Base-by-base conservation (phyloP, 2,888 invertebrate genomes). In the Chrysina gloriosa region DNA sequence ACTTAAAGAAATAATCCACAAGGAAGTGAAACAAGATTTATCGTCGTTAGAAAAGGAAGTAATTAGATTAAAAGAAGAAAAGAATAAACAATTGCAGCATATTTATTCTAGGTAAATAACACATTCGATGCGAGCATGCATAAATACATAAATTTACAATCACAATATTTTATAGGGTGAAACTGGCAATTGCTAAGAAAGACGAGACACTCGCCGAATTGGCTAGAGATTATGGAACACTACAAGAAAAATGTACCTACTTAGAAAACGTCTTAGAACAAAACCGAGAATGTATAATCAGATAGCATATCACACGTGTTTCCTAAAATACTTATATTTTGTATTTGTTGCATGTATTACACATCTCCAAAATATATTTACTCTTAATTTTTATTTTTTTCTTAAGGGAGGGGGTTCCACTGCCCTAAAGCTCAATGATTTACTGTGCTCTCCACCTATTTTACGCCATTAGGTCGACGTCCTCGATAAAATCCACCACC, bases 101-200 rank as follows among this genome's bases (percentile, higher is more conserved):
- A 86, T 94, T 0, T 92, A 93, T 78, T 90, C 92, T 77, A 90
- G 92, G 93, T 93, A 77, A 63, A 14, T 21, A 39, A 7, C n/a
- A 47, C 14, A 19, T 52, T 2, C 5, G 27, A 9, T 6, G 11
- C 5, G 9, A 45, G 52, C 7, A 1, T 21, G n/a, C n/a, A n/a
- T n/a, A n/a, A n/a, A n/a, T n/a, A n/a, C n/a, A n/a, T n/a, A n/a
- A n/a, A n/a, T n/a, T n/a, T n/a, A n/a, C n/a, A n/a, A n/a, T n/a
- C n/a, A n/a, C n/a, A n/a, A n/a, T n/a, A n/a, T 61, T 69, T 75
- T 82, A 54, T 77, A 93, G 94, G 77, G 92, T 95, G 11, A 94
- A 93, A 82, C 88, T 92, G 68, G 91, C 94, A 0, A 89, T 95
- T 16, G 89, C 91, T 0, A 89, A 92, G 69, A 94, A 94, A 79